Evolutionary conservation across 2,888 invertebrate species (phyloP), one percentile per base, ranked within the genome.

Genomic region (Esperia sulphurella): DNA sequence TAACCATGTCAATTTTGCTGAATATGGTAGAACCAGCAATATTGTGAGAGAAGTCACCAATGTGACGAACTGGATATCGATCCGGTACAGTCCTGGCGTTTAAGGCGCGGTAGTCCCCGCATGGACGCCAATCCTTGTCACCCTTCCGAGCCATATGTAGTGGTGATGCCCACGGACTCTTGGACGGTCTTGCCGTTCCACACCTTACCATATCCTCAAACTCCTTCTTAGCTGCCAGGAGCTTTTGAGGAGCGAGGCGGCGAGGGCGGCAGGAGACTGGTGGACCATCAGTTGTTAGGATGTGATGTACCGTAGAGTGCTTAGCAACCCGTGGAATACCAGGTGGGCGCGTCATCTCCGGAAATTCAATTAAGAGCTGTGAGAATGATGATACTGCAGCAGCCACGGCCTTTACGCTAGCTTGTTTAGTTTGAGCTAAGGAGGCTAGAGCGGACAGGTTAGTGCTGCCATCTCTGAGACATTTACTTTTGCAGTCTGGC

Each of bases 71-170:
- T n/a, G 48, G 51, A 29, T 51, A n/a, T n/a, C n/a, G n/a, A n/a
- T n/a, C n/a, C n/a, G n/a, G n/a, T n/a, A n/a, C n/a, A n/a, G n/a
- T n/a, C 35, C 43, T 39, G 14, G 48, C 35, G 14, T 49, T 49
- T 13, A 49, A 13, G 10, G 37, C 29, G 53, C 57, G 46, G 65
- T 76, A 12, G 71, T 50, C 71, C 0, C 69, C 69, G 51, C 73
- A 71, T 1, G 63, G 63, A 8, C 71, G 45, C 65, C 65, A 67
- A 1, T 49, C 48, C 14, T 53, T 54, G 9, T 51, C 49, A 40
- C 55, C 52, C 51, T 70, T 75, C 7, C 58, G 58, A 3, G 58
- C 68, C 50, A 69, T 31, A 45, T 68, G 68, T 1, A 72, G 51
- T 3, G 63, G 63, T 4, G 57, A 59, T 7, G 69, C 46, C 71